Evolutionary conservation across 2,888 invertebrate genomes (phyloP), one percentile per base, ranked within the genome.

Genomic region (Phortica okadai): DNA sequence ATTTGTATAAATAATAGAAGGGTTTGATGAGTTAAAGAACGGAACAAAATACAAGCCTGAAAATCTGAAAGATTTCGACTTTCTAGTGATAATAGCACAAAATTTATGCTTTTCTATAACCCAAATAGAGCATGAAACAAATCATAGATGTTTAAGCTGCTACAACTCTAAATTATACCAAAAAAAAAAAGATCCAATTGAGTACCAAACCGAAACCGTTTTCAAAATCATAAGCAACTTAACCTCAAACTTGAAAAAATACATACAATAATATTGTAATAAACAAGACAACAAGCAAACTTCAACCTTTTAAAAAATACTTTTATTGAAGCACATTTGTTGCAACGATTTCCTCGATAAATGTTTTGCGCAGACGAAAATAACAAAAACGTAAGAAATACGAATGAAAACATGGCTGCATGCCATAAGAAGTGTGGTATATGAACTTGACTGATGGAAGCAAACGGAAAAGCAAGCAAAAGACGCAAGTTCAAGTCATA

Each of bases 371-470:
- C 33, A 33, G 33, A 33, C 33, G 4, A 33, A 33, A 33, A 73
- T 42, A 59, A 70, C 74, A 21, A 62, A 62, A 25, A 59, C 41
- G 70, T n/a, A 2, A 64, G 64, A 59, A 42, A 64, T n/a, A 64
- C 76, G 54, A 66, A 69, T 54, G 58, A 69, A 81, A 79, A 83
- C 76, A 83, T 80, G 81, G 82, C 85, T 84, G 83, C 82, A 82
- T 87, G 83, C 85, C 85, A 87, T 78, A 81, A 83, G 66, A 78
- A 80, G 77, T 66, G 82, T 81, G 85, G 83, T 83, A 86, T 85
- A 87, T 86, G 87, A 87, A 87, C 85, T 87, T 86, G 81, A 85
- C 75, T 76, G 73, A 62, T 54, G 78, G 78, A 75, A 78, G 79
- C 21, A 62, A 59, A 59, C 82, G 81, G 79, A 81, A 79, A 74